A percentile compares a stretch with the other conserved stretches of the same genome.
These are phyloP conservation scores for Athene noctua DNA, from an alignment of 2,113 vertebrate genomes.

Conservation along the genomic window DNA sequence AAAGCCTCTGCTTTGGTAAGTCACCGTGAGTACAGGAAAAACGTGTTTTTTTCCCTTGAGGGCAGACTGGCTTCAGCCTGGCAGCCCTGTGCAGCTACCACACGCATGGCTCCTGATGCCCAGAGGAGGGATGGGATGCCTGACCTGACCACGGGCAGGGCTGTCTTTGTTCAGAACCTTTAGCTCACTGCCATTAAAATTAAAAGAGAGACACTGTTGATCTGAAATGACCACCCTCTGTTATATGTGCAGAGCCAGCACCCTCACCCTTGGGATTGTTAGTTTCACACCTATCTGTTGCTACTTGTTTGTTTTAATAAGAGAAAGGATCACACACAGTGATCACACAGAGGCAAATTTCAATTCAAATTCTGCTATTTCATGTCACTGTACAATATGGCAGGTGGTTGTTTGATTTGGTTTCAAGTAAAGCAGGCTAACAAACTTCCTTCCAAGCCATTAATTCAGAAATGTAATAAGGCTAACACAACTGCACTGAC, in stretches of 20 bases:
- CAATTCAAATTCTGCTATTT: not conserved
- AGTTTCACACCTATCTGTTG: not conserved
- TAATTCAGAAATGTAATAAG: conserved; percentile 26
- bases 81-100: not conserved
- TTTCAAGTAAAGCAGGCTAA: conserved; percentile 12
- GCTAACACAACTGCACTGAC: not conserved
- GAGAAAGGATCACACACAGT: not conserved
- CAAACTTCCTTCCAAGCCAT: conserved; percentile 43
- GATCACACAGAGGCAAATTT: not conserved
- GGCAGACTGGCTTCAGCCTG: not conserved
- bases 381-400: not conserved
- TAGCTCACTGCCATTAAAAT: not conserved
- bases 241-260: not conserved
- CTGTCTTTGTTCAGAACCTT: accelerated
- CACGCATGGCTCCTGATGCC: accelerated
- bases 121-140: not conserved
- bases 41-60: accelerated
- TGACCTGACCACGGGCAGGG: not conserved
- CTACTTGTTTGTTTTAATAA: not conserved
- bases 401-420: not conserved
- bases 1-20: not conserved
- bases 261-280: not conserved
- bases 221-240: not conserved
- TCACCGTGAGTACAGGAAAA: accelerated
- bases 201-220: not conserved